Percentiles rank a stretch among this genome's conserved stretches.
Evolutionary conservation across 2,888 invertebrate species (phyloP).

Genomic region (Chrysotoxum bicinctum): DNA sequence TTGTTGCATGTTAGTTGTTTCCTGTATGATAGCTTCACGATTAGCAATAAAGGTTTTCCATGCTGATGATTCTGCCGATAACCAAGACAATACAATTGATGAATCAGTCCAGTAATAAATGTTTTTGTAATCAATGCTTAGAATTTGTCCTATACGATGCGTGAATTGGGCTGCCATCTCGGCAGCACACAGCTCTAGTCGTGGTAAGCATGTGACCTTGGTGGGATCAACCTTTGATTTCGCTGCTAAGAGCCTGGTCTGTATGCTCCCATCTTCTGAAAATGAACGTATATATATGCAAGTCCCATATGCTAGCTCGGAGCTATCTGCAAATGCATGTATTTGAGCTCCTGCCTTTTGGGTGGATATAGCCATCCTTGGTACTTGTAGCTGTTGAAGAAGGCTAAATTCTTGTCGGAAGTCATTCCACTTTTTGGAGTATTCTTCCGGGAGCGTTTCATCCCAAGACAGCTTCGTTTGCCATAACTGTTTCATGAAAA

Average conservation of each 20-base stretch:
- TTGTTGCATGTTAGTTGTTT: conserved; percentile 10
- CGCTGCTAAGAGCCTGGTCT: conserved; percentile 69
- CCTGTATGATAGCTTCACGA: conserved; percentile 59
- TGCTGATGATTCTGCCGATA: conserved; percentile 44
- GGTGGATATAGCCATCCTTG: no score
- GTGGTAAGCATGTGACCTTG: conserved; percentile 72
- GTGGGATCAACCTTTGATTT: conserved; percentile 74
- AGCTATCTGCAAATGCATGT: no score
- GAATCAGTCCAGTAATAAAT: conserved; percentile 74
- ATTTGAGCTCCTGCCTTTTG: no score
- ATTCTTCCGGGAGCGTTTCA: no score
- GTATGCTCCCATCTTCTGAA: conserved; percentile 25
- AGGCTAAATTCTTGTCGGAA: not conserved
- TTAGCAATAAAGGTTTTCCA: conserved; percentile 73
- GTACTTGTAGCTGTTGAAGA: not conserved
- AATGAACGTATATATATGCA: conserved; percentile 64
- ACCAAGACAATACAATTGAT: conserved; percentile 72
- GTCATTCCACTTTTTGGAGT: no score
- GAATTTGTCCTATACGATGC: conserved; percentile 59
- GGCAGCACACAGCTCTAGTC: conserved; percentile 75
- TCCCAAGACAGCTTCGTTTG: no score
- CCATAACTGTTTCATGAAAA: no score
- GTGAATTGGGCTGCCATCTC: conserved; percentile 71
- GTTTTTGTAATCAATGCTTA: conserved; percentile 51
- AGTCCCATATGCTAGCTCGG: no score